Evolutionary conservation across 2,888 invertebrate genomes (phyloP).

Genomic region (Coenonympha arcania): DNA sequence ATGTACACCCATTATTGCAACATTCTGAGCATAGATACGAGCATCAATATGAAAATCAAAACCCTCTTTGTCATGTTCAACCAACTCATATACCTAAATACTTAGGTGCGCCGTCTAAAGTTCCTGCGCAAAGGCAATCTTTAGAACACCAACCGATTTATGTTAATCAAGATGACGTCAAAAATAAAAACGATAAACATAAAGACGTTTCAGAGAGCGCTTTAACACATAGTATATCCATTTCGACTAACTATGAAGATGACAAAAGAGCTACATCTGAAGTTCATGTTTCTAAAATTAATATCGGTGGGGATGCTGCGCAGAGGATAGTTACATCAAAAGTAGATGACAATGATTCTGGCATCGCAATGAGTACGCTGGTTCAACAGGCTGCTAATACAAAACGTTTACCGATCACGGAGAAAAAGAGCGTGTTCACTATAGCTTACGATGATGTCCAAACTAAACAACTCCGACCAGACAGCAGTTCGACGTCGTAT

Average conservation of each 20-base stretch:
- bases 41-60: slow-evolving; percentile 73
- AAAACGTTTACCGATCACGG: slow-evolving; percentile 80
- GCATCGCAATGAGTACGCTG: slow-evolving; percentile 81
- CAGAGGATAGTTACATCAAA: slow-evolving; percentile 46
- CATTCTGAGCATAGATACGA: slow-evolving; percentile 86
- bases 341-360: slow-evolving; percentile 83
- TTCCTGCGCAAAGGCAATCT: slow-evolving; percentile 48
- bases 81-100: slow-evolving; percentile 77
- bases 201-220: slow-evolving; percentile 61
- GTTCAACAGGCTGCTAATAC: slow-evolving; percentile 72
- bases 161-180: slow-evolving; percentile 65
- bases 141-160: slow-evolving; percentile 64
- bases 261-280: slow-evolving; percentile 58
- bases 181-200: slow-evolving; percentile 46
- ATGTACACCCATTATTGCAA: slow-evolving; percentile 80
- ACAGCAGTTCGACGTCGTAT: slow-evolving; percentile 83
- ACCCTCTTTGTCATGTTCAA: slow-evolving; percentile 69
- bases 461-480: slow-evolving; percentile 85
- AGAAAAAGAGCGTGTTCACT: slow-evolving; percentile 94
- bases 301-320: slow-evolving; percentile 56
- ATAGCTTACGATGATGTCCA: slow-evolving; percentile 94
- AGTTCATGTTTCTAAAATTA: slow-evolving; percentile 74
- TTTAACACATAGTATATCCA: slow-evolving; percentile 61
- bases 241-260: slow-evolving; percentile 62
- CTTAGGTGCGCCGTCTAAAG: slow-evolving; percentile 72